Percentiles rank a stretch among this genome's conserved stretches.
phyloP scores from a whole-genome alignment of 2,888 invertebrate genomes.

The Torymus aiolomorphi region DNA sequence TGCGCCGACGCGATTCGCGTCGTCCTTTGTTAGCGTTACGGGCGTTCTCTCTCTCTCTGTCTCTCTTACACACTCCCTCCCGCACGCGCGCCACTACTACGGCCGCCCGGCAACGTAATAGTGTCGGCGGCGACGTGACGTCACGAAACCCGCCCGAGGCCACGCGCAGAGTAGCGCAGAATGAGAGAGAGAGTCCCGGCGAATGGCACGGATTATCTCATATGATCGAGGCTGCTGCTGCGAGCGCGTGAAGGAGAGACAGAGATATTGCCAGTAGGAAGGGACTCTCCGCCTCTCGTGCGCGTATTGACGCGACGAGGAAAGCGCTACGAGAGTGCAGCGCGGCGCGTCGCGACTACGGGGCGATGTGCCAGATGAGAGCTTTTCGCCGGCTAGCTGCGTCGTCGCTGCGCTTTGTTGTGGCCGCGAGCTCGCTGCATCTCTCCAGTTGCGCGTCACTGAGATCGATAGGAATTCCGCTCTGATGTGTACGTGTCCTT shows the following conservation, averaged over 20 bases:
- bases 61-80: neutral
- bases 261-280: neutral
- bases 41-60: neutral
- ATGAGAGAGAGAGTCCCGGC: neutral
- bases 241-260: neutral
- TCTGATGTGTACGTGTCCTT: too few relatives aligned
- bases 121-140: neutral
- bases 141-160: constrained; percentile 20
- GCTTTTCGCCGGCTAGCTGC: too few relatives aligned
- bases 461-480: too few relatives aligned
- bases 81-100: neutral
- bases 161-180: neutral
- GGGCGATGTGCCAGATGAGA: neutral
- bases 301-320: neutral
- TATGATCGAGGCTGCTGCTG: constrained; percentile 39
- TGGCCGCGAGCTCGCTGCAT: too few relatives aligned
- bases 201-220: constrained; percentile 44
- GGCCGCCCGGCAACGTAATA: constrained; percentile 31
- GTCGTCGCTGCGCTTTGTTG: too few relatives aligned
- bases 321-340: neutral
- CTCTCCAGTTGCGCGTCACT: too few relatives aligned
- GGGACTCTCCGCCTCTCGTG: neutral
- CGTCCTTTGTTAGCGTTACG: constrained; percentile 44
- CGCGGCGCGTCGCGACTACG: neutral
- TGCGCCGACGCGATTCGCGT: constrained; percentile 53